These are phyloP conservation scores for Scrobipalpa costella DNA, from an alignment of 2,888 invertebrate genomes.

Conservation along the genomic window DNA sequence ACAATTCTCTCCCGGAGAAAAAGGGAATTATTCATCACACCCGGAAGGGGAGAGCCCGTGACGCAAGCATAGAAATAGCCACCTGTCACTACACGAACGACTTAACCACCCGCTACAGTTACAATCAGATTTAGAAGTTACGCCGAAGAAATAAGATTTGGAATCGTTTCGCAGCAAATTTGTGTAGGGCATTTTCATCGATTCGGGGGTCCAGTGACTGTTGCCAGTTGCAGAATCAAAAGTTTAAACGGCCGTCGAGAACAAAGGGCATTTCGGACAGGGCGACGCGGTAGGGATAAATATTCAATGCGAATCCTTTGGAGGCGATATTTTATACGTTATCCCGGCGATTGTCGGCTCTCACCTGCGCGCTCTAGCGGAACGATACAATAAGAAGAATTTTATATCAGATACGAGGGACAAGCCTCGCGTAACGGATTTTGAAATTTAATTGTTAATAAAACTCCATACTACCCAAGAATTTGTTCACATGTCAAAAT, in stretches of 20 bases:
- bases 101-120: conserved; percentile 41
- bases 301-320: conserved; percentile 81
- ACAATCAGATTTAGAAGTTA: conserved; percentile 36
- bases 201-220: conserved; percentile 77
- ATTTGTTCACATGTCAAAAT: not conserved
- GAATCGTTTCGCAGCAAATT: conserved; percentile 34
- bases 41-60: conserved; percentile 81
- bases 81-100: conserved; percentile 53
- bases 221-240: conserved; percentile 81
- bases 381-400: conserved; percentile 50
- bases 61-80: conserved; percentile 78
- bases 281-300: conserved; percentile 71
- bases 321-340: conserved; percentile 77
- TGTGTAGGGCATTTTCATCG: conserved; percentile 53
- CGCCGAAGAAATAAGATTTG: conserved; percentile 37
- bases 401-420: conserved; percentile 45
- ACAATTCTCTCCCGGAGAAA: conserved; percentile 75
- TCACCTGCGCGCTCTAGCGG: conserved; percentile 72
- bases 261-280: conserved; percentile 76
- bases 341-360: conserved; percentile 66
- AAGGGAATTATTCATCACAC: conserved; percentile 81
- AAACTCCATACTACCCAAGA: not conserved
- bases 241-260: conserved; percentile 79
- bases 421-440: conserved; percentile 47
- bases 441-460: conserved; percentile 29